phyloP scores from a whole-genome alignment of 2,113 vertebrate species.

The Gambusia affinis region DNA sequence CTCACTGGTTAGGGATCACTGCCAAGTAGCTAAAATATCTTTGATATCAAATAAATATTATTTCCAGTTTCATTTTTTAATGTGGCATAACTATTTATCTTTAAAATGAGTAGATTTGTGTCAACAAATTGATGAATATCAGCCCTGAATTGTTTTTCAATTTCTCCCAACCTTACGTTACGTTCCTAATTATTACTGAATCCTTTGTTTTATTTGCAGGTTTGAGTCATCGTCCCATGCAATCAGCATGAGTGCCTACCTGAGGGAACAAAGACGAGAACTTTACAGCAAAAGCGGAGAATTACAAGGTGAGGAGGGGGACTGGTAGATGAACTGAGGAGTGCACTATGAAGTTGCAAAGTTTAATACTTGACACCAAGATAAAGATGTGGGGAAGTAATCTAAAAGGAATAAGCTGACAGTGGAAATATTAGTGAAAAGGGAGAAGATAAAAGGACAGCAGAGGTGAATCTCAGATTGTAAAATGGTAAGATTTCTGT shows the following conservation, averaged over 20 bases:
- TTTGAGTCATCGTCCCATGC: constrained; percentile 98
- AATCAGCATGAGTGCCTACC: constrained; percentile 98
- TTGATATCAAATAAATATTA: not conserved
- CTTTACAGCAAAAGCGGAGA: constrained; percentile 98
- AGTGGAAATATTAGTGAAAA: constrained; percentile 10
- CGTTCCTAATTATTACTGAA: not conserved
- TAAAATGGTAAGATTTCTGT: not conserved
- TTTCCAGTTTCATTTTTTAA: not conserved
- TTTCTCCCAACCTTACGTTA: not conserved
- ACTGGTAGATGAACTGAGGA: not conserved
- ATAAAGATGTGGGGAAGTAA: constrained; percentile 3
- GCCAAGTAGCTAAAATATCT: not conserved
- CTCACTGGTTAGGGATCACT: no score
- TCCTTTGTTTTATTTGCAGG: constrained; percentile 45
- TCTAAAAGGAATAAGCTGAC: constrained; percentile 13
- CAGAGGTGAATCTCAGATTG: not conserved
- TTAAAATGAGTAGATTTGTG: not conserved
- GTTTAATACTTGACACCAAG: not conserved
- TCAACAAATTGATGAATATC: not conserved
- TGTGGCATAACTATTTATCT: not conserved
- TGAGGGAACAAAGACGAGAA: constrained; percentile 94
- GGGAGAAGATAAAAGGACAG: constrained; percentile 19
- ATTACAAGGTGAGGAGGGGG: constrained; percentile 87
- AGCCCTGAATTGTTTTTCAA: not conserved
- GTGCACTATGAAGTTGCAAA: not conserved